phyloP scores from a whole-genome alignment of 2,113 vertebrate genomes.

The Tonatia bakeri region DNA sequence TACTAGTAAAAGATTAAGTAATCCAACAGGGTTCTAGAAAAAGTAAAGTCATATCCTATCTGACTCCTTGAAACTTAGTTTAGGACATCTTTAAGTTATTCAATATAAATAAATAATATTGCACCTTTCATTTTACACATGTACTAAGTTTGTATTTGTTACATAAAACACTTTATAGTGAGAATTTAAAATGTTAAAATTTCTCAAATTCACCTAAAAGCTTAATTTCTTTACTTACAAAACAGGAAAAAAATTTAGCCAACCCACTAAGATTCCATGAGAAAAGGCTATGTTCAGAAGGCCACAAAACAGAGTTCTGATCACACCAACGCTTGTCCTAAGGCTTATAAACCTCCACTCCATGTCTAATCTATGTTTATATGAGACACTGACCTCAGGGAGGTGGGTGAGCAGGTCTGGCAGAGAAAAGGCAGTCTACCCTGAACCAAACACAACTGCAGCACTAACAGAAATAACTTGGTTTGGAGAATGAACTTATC shows the following conservation, averaged over 20 bases:
- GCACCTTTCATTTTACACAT: background rate
- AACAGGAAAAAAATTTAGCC: background rate
- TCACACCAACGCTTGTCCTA: background rate
- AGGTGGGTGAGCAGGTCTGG: background rate
- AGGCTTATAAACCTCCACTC: background rate
- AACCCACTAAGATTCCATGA: background rate
- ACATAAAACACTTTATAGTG: background rate
- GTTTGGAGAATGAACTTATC: background rate
- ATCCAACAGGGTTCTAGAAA: background rate
- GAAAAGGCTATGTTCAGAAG: background rate
- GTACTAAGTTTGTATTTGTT: background rate
- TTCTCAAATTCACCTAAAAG: background rate
- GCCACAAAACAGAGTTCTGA: background rate
- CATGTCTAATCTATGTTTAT: background rate
- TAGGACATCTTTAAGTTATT: background rate
- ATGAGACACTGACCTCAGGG: background rate
- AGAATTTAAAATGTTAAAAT: background rate
- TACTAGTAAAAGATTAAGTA: background rate
- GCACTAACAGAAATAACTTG: background rate
- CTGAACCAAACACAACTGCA: background rate
- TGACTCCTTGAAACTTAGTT: background rate
- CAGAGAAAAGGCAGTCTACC: background rate
- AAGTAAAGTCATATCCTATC: background rate
- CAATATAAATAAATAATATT: background rate
- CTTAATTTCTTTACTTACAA: background rate